phyloP scores from a whole-genome alignment of 2,888 invertebrate species.

The Odontothrips loti region DNA sequence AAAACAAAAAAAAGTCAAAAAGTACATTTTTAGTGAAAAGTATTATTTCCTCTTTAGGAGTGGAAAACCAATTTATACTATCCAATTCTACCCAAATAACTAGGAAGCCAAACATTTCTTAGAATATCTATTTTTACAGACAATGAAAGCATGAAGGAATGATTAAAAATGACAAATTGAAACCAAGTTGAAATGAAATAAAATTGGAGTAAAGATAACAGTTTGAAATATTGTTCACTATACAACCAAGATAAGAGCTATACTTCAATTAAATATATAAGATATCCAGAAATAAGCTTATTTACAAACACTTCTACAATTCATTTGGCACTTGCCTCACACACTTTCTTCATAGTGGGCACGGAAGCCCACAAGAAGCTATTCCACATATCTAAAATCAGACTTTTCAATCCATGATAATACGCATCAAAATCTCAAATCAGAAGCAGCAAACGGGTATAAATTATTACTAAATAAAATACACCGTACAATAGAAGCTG shows the following conservation, averaged over 20 bases:
- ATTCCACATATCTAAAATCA: neutral
- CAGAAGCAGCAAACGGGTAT: too few relatives aligned
- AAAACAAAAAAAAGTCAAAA: too few relatives aligned
- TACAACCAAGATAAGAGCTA: neutral
- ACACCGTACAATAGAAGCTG: too few relatives aligned
- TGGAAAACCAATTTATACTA: too few relatives aligned
- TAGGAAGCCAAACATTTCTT: neutral
- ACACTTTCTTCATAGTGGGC: neutral
- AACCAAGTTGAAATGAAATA: too few relatives aligned
- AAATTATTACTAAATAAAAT: too few relatives aligned
- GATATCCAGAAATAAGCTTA: neutral
- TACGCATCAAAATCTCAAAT: neutral
- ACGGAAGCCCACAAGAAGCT: neutral
- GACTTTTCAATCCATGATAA: neutral
- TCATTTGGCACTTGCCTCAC: slow-evolving; percentile 19
- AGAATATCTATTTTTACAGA: neutral
- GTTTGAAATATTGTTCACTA: neutral
- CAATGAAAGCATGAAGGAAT: neutral
- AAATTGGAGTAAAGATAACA: neutral
- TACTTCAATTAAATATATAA: neutral
- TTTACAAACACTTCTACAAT: neutral
- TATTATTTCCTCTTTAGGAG: too few relatives aligned
- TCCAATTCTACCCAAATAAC: too few relatives aligned
- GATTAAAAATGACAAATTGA: too few relatives aligned
- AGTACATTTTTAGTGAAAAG: too few relatives aligned